Conservation (phyloP, 2,888 invertebrate genomes). For the Formica aserva region DNA sequence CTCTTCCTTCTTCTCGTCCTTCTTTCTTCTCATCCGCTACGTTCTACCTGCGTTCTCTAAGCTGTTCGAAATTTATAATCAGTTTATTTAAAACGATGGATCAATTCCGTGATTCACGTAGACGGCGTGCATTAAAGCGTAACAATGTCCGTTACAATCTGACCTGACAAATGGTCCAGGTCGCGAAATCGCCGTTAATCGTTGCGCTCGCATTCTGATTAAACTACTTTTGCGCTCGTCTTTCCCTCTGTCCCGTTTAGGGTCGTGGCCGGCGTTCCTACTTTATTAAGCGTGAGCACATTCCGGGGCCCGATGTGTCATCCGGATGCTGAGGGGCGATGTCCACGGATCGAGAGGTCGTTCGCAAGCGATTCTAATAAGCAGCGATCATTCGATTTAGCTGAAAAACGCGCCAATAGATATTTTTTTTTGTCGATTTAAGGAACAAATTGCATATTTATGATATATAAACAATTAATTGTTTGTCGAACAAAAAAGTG, state of each 20-base stretch:
- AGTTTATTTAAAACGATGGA: constrained; percentile 69
- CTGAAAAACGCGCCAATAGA: neutral
- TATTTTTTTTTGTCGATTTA: constrained; percentile 6
- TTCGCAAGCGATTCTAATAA: constrained; percentile 7
- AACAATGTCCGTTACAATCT: constrained; percentile 51
- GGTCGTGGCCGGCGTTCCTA: constrained; percentile 45
- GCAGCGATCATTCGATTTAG: neutral
- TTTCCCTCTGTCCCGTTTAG: neutral
- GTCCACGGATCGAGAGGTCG: constrained; percentile 17
- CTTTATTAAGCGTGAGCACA: constrained; percentile 60
- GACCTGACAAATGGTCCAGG: constrained; percentile 60
- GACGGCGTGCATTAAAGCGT: constrained; percentile 33
- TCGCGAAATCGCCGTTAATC: constrained; percentile 66
- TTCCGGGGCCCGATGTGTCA: constrained; percentile 33
- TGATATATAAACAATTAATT: neutral
- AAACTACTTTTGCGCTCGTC: constrained; percentile 60
- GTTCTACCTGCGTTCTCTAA: constrained; percentile 59
- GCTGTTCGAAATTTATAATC: constrained; percentile 79
- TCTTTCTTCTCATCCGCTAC: neutral
- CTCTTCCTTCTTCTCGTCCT: neutral
- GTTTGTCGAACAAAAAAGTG: neutral
- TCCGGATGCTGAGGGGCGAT: constrained; percentile 12
- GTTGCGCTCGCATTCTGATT: constrained; percentile 48
- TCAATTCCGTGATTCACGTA: constrained; percentile 61
- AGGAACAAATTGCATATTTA: neutral